These are phyloP conservation scores for Mormoops blainvillei DNA, from an alignment of 2,113 vertebrate genomes.

Conservation along the genomic window DNA sequence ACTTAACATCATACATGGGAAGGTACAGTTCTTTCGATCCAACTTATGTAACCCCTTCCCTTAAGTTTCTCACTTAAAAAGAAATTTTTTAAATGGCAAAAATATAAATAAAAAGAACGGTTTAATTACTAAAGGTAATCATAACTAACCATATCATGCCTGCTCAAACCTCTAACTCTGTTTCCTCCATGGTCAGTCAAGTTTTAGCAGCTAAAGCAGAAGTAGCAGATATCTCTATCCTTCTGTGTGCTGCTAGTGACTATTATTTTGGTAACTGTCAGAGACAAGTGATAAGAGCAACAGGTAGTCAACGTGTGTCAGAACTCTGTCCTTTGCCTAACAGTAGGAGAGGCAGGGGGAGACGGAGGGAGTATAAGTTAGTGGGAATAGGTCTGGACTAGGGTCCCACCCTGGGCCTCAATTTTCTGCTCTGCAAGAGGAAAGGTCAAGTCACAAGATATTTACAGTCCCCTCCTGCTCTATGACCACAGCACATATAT, in stretches of 20 bases:
- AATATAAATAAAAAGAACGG: background rate
- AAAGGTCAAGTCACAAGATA: background rate
- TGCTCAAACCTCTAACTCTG: background rate
- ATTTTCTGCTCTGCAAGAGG: conserved; percentile 8
- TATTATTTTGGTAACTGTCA: conserved; percentile 26
- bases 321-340: background rate
- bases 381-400: background rate
- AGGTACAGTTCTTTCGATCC: background rate
- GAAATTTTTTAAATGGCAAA: background rate
- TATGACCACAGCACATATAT: background rate
- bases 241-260: background rate
- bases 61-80: background rate
- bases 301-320: background rate
- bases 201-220: background rate
- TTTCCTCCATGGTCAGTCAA: background rate
- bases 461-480: background rate
- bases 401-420: background rate
- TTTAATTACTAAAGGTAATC: background rate
- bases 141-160: background rate
- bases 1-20: background rate
- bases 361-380: background rate
- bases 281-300: background rate
- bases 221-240: conserved; percentile 23
- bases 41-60: background rate
- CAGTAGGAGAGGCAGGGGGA: background rate